Conservation (phyloP, 1,140 invertebrate species). For the Ridgeia piscesae region DNA sequence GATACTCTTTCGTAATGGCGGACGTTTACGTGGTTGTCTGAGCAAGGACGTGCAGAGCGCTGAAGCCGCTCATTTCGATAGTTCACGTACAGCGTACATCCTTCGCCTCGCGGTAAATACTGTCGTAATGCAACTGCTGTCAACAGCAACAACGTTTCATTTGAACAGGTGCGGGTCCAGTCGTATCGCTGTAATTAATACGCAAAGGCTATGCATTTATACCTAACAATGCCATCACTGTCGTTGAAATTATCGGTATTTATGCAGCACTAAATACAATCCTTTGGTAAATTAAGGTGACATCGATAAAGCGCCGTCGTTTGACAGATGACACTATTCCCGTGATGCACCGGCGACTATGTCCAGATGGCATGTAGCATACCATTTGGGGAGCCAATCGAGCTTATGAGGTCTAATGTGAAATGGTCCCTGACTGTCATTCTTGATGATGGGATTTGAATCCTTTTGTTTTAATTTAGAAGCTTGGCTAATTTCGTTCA, state of each 20-base stretch:
- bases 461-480: background rate
- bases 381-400: too few species aligned
- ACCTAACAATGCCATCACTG: background rate
- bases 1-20: too few species aligned
- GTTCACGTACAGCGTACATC: background rate
- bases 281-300: too few species aligned
- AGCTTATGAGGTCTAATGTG: too few species aligned
- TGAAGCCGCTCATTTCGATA: too few species aligned
- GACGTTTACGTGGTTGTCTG: too few species aligned
- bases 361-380: too few species aligned
- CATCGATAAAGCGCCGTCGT: too few species aligned
- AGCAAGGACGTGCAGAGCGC: too few species aligned
- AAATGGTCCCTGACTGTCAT: background rate
- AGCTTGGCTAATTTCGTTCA: background rate
- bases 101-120: background rate
- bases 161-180: background rate
- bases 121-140: background rate
- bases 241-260: background rate
- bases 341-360: too few species aligned
- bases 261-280: too few species aligned
- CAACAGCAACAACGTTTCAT: background rate
- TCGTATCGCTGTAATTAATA: background rate
- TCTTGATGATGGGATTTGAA: background rate
- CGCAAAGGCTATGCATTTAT: background rate
- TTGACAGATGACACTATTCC: too few species aligned